Evolutionary conservation across 1,140 invertebrate genomes (phyloP).

Genomic region (Acromyrmex echinatior): DNA sequence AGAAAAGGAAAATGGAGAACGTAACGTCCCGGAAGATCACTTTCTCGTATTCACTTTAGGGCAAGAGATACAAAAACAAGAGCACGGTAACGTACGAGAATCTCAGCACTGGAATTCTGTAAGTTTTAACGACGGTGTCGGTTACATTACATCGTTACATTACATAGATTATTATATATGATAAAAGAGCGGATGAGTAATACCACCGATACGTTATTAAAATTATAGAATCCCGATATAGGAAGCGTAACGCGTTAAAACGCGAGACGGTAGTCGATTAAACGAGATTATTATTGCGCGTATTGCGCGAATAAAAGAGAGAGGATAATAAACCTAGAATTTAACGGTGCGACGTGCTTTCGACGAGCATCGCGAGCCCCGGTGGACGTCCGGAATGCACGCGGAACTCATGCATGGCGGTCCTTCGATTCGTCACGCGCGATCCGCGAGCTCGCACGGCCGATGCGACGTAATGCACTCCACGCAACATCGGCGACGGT

Average conservation of each 20-base stretch:
- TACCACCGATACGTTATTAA: too few species aligned
- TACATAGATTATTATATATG: too few species aligned
- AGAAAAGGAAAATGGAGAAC: not conserved
- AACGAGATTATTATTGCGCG: not conserved
- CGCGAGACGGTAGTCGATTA: not conserved
- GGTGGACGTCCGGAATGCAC: constrained; percentile 31
- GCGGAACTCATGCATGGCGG: constrained; percentile 12
- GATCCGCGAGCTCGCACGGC: constrained; percentile 46
- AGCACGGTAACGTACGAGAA: not conserved
- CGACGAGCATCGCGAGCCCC: not conserved
- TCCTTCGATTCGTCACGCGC: constrained; percentile 51
- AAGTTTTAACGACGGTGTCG: too few species aligned
- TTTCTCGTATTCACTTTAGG: not conserved
- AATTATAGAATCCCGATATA: not conserved
- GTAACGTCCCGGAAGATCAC: not conserved
- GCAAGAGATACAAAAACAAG: not conserved
- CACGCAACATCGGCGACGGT: not conserved
- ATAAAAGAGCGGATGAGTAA: too few species aligned
- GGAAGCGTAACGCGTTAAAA: not conserved
- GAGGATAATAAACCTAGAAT: not conserved
- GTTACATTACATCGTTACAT: too few species aligned
- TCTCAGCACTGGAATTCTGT: not conserved
- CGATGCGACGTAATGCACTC: constrained; percentile 47
- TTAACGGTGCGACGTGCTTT: not conserved
- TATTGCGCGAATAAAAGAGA: not conserved